Conservation (phyloP, 2,888 invertebrate genomes). For the Euclidia mi region DNA sequence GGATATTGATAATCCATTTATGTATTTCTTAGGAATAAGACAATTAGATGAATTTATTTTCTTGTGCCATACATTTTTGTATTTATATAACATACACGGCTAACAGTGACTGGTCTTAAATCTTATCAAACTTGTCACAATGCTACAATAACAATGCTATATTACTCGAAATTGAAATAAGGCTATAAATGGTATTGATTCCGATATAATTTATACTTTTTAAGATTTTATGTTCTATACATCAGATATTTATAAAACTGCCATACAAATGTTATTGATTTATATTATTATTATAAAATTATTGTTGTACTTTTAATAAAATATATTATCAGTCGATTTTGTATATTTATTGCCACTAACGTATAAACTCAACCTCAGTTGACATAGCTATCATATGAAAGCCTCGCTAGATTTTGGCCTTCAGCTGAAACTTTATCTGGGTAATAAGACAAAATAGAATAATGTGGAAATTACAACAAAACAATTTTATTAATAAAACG, state of each 20-base stretch:
- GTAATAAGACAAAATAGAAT: no score
- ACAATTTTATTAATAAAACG: no score
- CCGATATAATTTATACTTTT: constrained; percentile 25
- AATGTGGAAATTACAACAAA: no score
- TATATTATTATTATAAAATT: constrained; percentile 54
- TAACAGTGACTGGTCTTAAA: neutral
- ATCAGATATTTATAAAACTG: constrained; percentile 47
- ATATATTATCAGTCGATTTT: constrained; percentile 50
- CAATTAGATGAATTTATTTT: constrained; percentile 57
- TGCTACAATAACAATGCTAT: constrained; percentile 9
- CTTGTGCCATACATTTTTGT: constrained; percentile 67
- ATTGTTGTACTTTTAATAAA: constrained; percentile 67
- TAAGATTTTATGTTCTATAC: constrained; percentile 33
- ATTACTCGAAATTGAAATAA: constrained; percentile 19
- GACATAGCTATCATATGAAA: no score
- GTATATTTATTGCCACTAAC: constrained; percentile 26
- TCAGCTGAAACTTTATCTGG: no score
- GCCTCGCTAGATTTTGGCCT: no score
- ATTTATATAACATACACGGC: constrained; percentile 9
- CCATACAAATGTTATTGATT: constrained; percentile 55
- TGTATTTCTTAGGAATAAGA: constrained; percentile 33
- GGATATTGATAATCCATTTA: constrained; percentile 22
- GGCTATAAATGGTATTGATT: constrained; percentile 25
- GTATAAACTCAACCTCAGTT: no score
- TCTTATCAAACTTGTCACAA: constrained; percentile 14